Percentiles rank a stretch among this genome's conserved stretches.
These are phyloP conservation scores for Zeugodacus cucurbitae DNA, from an alignment of 1,140 invertebrate species.

Conservation along the genomic window DNA sequence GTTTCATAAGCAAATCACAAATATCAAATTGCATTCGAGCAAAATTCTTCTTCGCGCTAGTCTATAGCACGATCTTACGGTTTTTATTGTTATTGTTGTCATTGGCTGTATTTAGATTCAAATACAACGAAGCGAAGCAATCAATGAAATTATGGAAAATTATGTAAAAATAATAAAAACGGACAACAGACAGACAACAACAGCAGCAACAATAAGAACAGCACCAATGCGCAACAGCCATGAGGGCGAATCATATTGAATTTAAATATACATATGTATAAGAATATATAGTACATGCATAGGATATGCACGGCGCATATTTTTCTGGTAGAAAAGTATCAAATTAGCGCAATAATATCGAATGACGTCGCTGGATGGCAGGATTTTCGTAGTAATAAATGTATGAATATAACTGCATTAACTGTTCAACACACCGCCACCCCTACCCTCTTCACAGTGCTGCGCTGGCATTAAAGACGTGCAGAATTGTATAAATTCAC, in stretches of 20 bases:
- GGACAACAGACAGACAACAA: conserved; percentile 44
- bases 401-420: neutral
- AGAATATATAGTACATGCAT: conserved; percentile 44
- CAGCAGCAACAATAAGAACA: conserved; percentile 3
- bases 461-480: neutral
- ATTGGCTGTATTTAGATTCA: conserved; percentile 9
- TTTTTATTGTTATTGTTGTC: conserved; percentile 15
- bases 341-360: conserved; percentile 65
- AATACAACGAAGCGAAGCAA: neutral
- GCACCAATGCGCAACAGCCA: neutral
- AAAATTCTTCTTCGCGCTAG: conserved; percentile 56
- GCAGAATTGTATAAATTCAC: conserved; percentile 21
- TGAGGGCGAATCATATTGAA: neutral
- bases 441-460: neutral
- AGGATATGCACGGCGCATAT: conserved; percentile 8
- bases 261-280: conserved; percentile 16
- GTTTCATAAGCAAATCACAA: conserved; percentile 40
- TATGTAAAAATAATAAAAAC: conserved; percentile 48
- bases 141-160: conserved; percentile 55
- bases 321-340: conserved; percentile 56
- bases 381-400: neutral
- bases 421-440: neutral
- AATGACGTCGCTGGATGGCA: conserved; percentile 51
- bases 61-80: conserved; percentile 42
- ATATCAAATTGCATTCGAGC: conserved; percentile 61